Evolutionary conservation across 2,888 invertebrate genomes (phyloP).

Genomic region (Branchellion lobata): DNA sequence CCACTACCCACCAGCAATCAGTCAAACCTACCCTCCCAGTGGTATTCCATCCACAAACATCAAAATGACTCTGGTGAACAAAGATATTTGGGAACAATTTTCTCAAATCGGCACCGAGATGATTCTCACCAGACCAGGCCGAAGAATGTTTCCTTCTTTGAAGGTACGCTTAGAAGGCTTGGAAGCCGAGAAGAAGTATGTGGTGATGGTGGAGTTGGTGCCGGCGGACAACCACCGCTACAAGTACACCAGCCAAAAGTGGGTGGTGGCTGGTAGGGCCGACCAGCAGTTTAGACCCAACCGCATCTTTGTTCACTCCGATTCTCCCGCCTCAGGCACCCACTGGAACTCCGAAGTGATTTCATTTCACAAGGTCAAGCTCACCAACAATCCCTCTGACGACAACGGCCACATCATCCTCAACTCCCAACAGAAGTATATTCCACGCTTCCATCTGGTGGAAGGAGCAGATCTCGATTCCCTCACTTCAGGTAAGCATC

Average conservation of each 20-base stretch:
- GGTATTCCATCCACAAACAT: neutral
- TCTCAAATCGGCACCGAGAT: constrained; percentile 20
- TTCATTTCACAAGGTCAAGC: constrained; percentile 78
- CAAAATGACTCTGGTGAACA: constrained; percentile 28
- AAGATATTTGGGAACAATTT: constrained; percentile 21
- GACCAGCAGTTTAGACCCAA: constrained; percentile 66
- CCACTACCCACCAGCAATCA: neutral
- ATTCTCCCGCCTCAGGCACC: constrained; percentile 80
- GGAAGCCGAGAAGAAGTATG: constrained; percentile 78
- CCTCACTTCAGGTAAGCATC: neutral
- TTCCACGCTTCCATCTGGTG: constrained; percentile 20
- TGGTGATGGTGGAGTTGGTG: constrained; percentile 77
- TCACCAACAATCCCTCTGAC: constrained; percentile 82
- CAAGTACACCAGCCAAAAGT: constrained; percentile 76
- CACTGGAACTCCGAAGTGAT: constrained; percentile 82
- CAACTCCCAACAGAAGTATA: constrained; percentile 35
- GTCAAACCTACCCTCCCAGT: neutral
- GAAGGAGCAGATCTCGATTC: constrained; percentile 19
- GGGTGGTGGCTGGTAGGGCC: constrained; percentile 79
- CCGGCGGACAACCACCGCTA: constrained; percentile 75
- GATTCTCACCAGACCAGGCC: constrained; percentile 26
- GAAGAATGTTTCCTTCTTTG: constrained; percentile 89
- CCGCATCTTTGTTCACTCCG: constrained; percentile 79
- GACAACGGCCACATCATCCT: constrained; percentile 69
- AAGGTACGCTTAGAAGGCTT: constrained; percentile 75